Percentiles rank a stretch among this genome's conserved stretches.
Conservation (phyloP, 2,113 vertebrate genomes). For the Pseudorectes ferrugineus region DNA sequence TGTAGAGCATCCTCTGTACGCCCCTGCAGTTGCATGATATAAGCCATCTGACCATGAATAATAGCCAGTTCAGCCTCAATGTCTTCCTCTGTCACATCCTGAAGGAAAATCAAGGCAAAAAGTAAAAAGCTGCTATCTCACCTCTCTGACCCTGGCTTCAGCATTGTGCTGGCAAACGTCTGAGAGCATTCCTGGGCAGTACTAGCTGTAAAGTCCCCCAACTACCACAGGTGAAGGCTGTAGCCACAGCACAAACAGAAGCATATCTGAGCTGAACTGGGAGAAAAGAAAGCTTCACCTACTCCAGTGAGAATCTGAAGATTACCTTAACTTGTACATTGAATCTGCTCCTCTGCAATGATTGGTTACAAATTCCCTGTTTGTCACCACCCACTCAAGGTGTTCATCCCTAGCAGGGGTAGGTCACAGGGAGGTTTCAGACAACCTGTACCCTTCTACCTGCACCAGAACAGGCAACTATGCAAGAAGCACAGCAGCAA, state of each 20-base stretch:
- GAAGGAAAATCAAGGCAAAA: slow-evolving; percentile 4
- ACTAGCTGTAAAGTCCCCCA: neutral
- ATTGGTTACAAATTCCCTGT: neutral
- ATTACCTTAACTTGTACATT: neutral
- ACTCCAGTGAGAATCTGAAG: neutral
- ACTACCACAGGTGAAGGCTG: neutral
- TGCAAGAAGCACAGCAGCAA: neutral
- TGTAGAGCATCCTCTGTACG: slow-evolving; percentile 91
- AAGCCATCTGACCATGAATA: slow-evolving; percentile 99
- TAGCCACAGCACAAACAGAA: neutral
- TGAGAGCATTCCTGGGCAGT: neutral
- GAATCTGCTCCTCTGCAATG: neutral
- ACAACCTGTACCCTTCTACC: neutral
- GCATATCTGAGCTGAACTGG: neutral
- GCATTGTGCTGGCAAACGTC: neutral
- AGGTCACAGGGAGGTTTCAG: neutral
- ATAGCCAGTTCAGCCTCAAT: slow-evolving; percentile 91
- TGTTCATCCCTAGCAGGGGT: neutral
- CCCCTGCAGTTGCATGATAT: slow-evolving; percentile 90
- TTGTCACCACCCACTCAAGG: neutral
- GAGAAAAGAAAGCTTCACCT: neutral
- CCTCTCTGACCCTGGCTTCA: neutral
- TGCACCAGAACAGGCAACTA: neutral
- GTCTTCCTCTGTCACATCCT: slow-evolving; percentile 96
- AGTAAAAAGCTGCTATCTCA: neutral